Base-by-base conservation (phyloP, 2,113 vertebrate genomes). In the Gavialis gangeticus region DNA sequence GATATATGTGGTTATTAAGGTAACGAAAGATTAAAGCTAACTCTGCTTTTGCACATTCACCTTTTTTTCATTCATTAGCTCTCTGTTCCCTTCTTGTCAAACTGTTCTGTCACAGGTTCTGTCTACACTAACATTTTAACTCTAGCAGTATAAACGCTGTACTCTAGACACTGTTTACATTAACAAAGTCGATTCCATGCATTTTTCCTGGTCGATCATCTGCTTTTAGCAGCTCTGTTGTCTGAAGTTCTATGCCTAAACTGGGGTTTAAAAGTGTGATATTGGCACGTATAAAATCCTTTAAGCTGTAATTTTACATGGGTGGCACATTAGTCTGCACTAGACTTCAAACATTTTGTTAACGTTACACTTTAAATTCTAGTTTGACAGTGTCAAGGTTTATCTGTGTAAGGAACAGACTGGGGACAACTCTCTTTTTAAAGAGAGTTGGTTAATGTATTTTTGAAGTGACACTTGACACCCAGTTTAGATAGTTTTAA, bases 201-300 rank as follows among this genome's bases (percentile, higher is more conserved):
- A 94, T 89, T 21, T 30, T 80, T 87, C 63, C 79, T 91, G 96
- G 87, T 93, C 71, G 63, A 11, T 46, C 17, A 60, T 1, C 64
- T 86, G 89, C 78, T 89, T 96, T 95, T 85, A 79, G 91, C 93
- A 96, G 91, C 92, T 93, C 92, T 88, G 93, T 89, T 92, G 56
- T 57, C 87, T 96, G 95, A 96, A 97, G 86, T 96, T 93, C 92
- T 88, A 82, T 46, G 95, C 96, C 94, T 96, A 96, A 94, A 95
- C 91, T 69, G 90, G 92, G 94, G 92, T 91, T 96, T 96, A 96
- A 93, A 96, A 92, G 93, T 97, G 78, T 75, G 91, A 67, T 94
- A 75, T 28, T 75, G 75, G 46, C 83, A 67, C 0, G 9, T 93
- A 46, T 46, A 46, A 46, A 93, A 64, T 92, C 94, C 89, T 96